phyloP scores from a whole-genome alignment of 2,888 invertebrate genomes.

The Trichogramma evanescens region DNA sequence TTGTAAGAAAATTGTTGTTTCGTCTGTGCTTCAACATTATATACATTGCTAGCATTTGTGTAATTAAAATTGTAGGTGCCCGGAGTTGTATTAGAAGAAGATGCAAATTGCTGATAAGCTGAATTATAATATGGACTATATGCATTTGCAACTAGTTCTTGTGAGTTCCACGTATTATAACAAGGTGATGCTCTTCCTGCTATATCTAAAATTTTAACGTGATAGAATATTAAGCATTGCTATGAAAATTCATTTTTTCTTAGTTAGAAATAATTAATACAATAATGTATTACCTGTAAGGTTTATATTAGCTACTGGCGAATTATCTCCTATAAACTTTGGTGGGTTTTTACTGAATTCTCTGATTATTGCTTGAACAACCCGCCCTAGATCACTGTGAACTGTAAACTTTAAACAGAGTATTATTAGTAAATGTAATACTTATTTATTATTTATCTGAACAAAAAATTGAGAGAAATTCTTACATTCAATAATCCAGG shows the following conservation, averaged over 20 bases:
- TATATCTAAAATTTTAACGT: conserved; percentile 29
- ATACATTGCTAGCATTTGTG: conserved; percentile 30
- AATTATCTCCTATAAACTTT: conserved; percentile 45
- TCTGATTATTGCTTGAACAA: conserved; percentile 73
- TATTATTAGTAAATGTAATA: background rate
- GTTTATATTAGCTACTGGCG: conserved; percentile 31
- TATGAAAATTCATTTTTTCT: background rate
- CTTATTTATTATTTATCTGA: background rate
- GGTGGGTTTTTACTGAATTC: conserved; percentile 67
- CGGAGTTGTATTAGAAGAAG: conserved; percentile 36
- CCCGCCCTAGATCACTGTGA: conserved; percentile 72
- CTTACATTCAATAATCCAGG: conserved; percentile 68
- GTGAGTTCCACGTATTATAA: conserved; percentile 34
- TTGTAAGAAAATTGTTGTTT: conserved; percentile 12
- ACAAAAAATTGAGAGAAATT: background rate
- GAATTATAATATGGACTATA: conserved; percentile 39
- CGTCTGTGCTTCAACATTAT: conserved; percentile 27
- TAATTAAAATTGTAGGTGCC: conserved; percentile 41
- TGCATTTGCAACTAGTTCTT: conserved; percentile 33
- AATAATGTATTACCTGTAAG: conserved; percentile 34
- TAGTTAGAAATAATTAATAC: conserved; percentile 9
- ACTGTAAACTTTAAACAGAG: conserved; percentile 55
- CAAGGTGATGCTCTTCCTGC: conserved; percentile 40
- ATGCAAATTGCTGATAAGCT: conserved; percentile 36
- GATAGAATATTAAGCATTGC: background rate